These are phyloP conservation scores for Orchesella cincta DNA, from an alignment of 1,140 invertebrate species.

Conservation along the genomic window DNA sequence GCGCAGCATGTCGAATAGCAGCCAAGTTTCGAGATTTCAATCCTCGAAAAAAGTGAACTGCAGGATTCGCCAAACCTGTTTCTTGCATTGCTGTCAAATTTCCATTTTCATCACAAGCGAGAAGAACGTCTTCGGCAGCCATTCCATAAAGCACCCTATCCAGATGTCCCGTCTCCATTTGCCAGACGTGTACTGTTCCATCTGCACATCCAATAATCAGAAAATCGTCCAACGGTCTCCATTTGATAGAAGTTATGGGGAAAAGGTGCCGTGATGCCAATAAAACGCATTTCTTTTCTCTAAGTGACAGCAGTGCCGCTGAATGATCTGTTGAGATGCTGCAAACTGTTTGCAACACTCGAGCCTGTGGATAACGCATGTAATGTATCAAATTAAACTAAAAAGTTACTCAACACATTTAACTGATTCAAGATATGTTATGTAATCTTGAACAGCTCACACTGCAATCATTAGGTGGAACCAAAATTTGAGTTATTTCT, in stretches of 20 bases:
- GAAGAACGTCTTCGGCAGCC: constrained; percentile 92
- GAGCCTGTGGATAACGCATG: no score
- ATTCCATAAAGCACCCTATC: constrained; percentile 94
- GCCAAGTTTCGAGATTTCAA: constrained; percentile 88
- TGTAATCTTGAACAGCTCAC: constrained; percentile 61
- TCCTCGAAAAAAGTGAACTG: constrained; percentile 83
- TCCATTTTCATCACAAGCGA: constrained; percentile 89
- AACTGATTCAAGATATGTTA: constrained; percentile 23
- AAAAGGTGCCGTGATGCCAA: constrained; percentile 94
- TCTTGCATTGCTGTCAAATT: constrained; percentile 60
- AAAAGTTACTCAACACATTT: constrained; percentile 27
- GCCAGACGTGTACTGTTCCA: constrained; percentile 98
- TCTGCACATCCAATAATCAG: constrained; percentile 97
- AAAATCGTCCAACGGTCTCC: constrained; percentile 96
- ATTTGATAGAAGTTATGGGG: constrained; percentile 93
- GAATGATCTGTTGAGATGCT: constrained; percentile 97
- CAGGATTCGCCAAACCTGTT: constrained; percentile 81
- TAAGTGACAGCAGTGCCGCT: constrained; percentile 87
- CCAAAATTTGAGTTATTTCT: constrained; percentile 85
- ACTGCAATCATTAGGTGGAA: constrained; percentile 89
- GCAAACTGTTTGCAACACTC: constrained; percentile 93
- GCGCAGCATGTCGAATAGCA: constrained; percentile 89
- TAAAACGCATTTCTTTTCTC: constrained; percentile 92
- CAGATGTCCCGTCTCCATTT: constrained; percentile 98
- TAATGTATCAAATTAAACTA: constrained; percentile 38